Percentiles rank a stretch among this genome's conserved stretches.
Evolutionary conservation across 2,888 invertebrate genomes (phyloP).

Genomic region (Phaedon cochleariae): DNA sequence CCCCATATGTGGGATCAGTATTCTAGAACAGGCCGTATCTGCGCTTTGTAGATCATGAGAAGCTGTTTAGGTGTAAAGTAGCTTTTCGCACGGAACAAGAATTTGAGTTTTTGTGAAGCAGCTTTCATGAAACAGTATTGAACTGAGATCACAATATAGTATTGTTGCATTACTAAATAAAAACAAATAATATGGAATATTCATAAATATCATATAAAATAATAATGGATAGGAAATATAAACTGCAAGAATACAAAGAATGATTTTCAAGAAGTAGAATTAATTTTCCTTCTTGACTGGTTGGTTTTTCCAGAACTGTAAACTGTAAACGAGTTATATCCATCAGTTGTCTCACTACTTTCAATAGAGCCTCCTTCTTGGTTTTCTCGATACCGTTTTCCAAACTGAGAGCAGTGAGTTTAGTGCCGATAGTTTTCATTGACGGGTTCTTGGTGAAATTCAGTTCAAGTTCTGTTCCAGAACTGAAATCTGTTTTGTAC

Average conservation of each 20-base stretch:
- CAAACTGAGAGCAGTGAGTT: background rate
- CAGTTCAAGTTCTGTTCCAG: background rate
- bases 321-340: background rate
- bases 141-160: too few relatives aligned
- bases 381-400: background rate
- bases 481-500: constrained; percentile 1
- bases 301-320: background rate
- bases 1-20: too few relatives aligned
- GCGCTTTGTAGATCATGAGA: too few relatives aligned
- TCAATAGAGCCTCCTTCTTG: too few relatives aligned
- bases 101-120: too few relatives aligned
- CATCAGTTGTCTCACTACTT: background rate
- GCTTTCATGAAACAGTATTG: too few relatives aligned
- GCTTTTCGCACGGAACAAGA: too few relatives aligned
- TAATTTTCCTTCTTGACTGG: background rate
- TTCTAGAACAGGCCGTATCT: too few relatives aligned
- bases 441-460: background rate
- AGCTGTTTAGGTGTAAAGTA: too few relatives aligned
- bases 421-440: background rate
- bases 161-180: too few relatives aligned
- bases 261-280: background rate
- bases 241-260: background rate
- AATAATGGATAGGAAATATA: background rate
- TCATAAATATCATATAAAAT: background rate
- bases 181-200: too few relatives aligned